These are phyloP conservation scores for Microcebus jonahi DNA, from an alignment of 2,113 vertebrate species.

Conservation along the genomic window DNA sequence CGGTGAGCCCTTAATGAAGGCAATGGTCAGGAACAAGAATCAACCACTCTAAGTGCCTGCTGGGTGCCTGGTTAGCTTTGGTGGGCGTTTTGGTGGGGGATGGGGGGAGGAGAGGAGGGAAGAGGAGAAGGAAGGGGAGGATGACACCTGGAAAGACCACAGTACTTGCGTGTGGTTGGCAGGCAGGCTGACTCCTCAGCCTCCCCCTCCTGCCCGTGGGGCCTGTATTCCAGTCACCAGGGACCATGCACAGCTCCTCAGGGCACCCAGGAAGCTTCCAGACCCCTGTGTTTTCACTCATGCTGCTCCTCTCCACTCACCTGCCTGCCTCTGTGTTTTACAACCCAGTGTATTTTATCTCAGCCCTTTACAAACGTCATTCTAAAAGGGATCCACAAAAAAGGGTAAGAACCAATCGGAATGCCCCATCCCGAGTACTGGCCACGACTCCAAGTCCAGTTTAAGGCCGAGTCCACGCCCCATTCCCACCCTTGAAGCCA, in stretches of 20 bases:
- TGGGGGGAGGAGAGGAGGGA: too few relatives aligned
- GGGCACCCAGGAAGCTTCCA: not conserved
- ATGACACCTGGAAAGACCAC: not conserved
- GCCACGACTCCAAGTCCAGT: not conserved
- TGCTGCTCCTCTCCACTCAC: not conserved
- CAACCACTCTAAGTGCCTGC: not conserved
- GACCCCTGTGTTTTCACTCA: not conserved
- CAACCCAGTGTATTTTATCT: not conserved
- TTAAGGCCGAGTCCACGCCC: not conserved
- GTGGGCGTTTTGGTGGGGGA: not conserved
- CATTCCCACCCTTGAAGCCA: too few relatives aligned
- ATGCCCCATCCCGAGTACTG: rapidly evolving
- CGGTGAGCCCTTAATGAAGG: not conserved
- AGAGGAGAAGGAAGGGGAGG: too few relatives aligned
- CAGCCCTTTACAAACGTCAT: not conserved
- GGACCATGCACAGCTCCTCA: not conserved
- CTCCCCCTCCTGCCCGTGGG: not conserved
- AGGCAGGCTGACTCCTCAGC: not conserved
- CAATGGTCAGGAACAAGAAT: not conserved
- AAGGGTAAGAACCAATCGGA: not conserved
- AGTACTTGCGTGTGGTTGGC: too few relatives aligned
- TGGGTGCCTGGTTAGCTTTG: too few relatives aligned
- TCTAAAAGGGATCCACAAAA: not conserved
- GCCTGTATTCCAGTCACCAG: not conserved
- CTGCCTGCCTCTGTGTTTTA: not conserved